Conservation (phyloP, 2,888 invertebrate genomes). For the Rhagonycha fulva region DNA sequence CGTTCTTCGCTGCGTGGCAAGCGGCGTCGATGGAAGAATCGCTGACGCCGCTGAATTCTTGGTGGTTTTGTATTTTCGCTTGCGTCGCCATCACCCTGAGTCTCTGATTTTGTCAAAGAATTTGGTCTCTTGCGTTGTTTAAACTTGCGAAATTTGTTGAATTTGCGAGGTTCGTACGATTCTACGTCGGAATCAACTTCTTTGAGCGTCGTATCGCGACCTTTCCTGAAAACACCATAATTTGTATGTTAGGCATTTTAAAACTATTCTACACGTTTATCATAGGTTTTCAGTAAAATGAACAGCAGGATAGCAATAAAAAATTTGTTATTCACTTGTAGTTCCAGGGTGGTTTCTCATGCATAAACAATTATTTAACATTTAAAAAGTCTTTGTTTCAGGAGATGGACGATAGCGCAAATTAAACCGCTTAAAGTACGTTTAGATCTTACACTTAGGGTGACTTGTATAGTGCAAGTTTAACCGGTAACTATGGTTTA, state of each 20-base stretch:
- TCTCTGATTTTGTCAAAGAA: conserved; percentile 37
- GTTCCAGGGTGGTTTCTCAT: no score
- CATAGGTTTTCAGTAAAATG: no score
- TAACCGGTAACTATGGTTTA: no score
- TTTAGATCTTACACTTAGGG: no score
- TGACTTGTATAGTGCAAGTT: no score
- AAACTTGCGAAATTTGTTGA: conserved; percentile 52
- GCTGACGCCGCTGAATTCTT: conserved; percentile 16
- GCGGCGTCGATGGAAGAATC: conserved; percentile 39
- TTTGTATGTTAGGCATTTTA: not conserved
- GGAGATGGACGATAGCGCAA: no score
- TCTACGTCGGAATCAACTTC: conserved; percentile 74
- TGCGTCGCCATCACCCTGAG: conserved; percentile 29
- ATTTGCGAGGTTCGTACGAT: conserved; percentile 57
- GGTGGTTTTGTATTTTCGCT: conserved; percentile 21
- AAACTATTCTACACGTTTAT: no score
- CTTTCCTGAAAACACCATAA: conserved; percentile 54
- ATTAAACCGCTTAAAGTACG: no score
- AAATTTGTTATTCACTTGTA: no score
- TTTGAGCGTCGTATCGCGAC: conserved; percentile 66
- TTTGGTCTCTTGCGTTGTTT: conserved; percentile 36
- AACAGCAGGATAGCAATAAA: no score
- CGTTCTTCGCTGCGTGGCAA: conserved; percentile 47
- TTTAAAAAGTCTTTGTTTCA: no score
- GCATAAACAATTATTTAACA: no score